Base-by-base conservation (phyloP, 1,140 invertebrate genomes). In the Macrotrachela quadricornifera region DNA sequence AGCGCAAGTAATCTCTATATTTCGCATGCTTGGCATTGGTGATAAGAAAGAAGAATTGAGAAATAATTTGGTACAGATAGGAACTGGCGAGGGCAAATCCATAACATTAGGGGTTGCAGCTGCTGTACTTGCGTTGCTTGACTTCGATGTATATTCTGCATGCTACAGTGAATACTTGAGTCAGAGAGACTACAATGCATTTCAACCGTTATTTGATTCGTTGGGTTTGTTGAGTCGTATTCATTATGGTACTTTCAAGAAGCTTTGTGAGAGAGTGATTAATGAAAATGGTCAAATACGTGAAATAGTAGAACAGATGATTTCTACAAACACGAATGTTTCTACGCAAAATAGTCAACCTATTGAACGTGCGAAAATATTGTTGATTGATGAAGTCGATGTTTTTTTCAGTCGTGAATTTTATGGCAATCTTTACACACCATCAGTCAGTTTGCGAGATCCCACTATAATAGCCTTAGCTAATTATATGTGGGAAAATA, bases 21-120 rank as follows among this genome's bases (percentile, higher is more conserved):
- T 46, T 36, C 45, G 45, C 12, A 21, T 46, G 45, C 13, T 46
- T 1, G 12, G 45, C 8, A 12, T 38, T 10, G 15, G 48, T 16
- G 36, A 10, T 16, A 15, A n/a, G 13, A 11, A 21, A 39, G 17
- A 44, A 38, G 4, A 10, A 41, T 30, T 49, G 3, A 41, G 2
- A 4, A 41, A 41, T 17, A 38, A 38, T 39, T 17, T 49, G 2
- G 17, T 49, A 2, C 37, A 49, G 38, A 14, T 49, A 37, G 36
- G 48, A 16, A 49, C 48, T 49, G 48, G 48, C n/a, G 48, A 49
- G 18, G 48, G 48, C 10, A 49, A 49, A 38, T 49, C 48, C 4
- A 18, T 49, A 2, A 49, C 13, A 9, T 16, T 49, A 41, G 21
- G 21, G 13, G 17, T 49, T 16, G 13, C 36, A 10, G 37, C 48